Evolutionary conservation across 2,113 vertebrate genomes (phyloP), one percentile per base, ranked within the genome.

Genomic region (Muntiacus muntjak): DNA sequence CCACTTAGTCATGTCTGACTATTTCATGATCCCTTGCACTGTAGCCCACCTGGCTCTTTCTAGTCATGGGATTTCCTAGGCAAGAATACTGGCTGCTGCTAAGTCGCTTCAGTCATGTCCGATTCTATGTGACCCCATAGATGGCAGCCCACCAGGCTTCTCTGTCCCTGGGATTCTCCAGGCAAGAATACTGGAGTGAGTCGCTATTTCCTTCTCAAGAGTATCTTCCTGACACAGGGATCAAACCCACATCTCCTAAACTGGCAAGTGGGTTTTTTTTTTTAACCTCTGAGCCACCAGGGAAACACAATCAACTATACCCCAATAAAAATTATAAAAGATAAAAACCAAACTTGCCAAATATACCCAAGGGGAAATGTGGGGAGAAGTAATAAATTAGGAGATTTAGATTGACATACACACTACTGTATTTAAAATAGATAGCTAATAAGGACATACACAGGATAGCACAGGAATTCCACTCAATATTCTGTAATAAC

Each of bases 91-190:
- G 62, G 30, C 62, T 64, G 62, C 62, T 62, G 30, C 6, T 64
- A 33, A 64, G 62, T 64, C 1, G 0, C 62, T 64, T 64, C 30
- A 17, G 62, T 64, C 15, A 0, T 64, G 60, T 64, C 15, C 0
- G 0, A n/a, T 33, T 64, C 62, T 64, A 17, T n/a, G 30, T 0
- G 1, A 64, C 30, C 3, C 15, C 62, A n/a, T 1, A 64, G 62
- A 17, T 0, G 15, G 62, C 62, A 64, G 62, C 62, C 62, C 15
- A 64, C 7, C 62, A 64, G 30, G 15, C 30, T 64, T 15, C 62
- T 64, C 15, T 64, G 62, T n/a, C 62, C 15, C 33, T 64, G 62
- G 30, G 62, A 64, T 64, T 64, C 7, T 64, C 62, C 30, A 64
- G 62, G 62, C 62, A 64, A 64, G 60, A 64, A 4, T 33, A 33